Evolutionary conservation across 37 sponge, comb jelly and placozoan genomes (phyloP).

Genomic region (Diacarnus erythraeanus): DNA sequence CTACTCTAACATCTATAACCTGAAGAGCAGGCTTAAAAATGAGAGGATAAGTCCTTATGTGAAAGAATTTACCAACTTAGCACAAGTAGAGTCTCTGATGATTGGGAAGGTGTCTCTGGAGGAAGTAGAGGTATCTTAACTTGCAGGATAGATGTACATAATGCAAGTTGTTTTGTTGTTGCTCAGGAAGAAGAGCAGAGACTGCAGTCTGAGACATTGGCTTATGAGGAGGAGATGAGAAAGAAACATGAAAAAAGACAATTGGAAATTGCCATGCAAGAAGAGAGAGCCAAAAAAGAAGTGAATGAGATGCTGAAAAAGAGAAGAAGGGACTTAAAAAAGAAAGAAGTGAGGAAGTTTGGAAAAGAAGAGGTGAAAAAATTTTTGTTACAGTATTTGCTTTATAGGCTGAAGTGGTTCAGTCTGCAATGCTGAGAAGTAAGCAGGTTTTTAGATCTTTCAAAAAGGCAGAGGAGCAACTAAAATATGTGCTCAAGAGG

Average conservation of each 20-base stretch:
- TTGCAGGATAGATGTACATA: background rate
- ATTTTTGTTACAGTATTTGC: background rate
- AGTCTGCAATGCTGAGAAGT: conserved; percentile 1
- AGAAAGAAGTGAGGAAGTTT: conserved; percentile 15
- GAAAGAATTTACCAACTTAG: background rate
- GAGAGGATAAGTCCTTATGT: background rate
- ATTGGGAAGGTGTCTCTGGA: conserved; percentile 14
- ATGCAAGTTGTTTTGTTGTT: background rate
- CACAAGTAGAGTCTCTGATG: background rate
- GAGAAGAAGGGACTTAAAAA: background rate
- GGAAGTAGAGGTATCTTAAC: conserved; percentile 3
- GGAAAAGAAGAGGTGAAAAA: too few relatives aligned
- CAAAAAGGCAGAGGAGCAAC: conserved; percentile 1
- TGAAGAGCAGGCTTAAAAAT: background rate
- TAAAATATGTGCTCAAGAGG: background rate
- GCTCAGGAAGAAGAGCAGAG: conserved; percentile 7
- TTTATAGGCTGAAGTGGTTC: conserved; percentile 12
- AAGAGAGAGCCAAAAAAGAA: conserved; percentile 7
- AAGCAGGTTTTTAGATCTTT: background rate
- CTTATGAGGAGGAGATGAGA: background rate
- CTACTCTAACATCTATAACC: too few relatives aligned
- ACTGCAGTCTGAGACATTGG: conserved; percentile 4
- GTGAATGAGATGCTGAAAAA: background rate
- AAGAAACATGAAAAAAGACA: background rate
- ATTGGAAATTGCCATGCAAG: background rate